phyloP scores from a whole-genome alignment of 1,140 invertebrate species.

The Pteromalus puparum region DNA sequence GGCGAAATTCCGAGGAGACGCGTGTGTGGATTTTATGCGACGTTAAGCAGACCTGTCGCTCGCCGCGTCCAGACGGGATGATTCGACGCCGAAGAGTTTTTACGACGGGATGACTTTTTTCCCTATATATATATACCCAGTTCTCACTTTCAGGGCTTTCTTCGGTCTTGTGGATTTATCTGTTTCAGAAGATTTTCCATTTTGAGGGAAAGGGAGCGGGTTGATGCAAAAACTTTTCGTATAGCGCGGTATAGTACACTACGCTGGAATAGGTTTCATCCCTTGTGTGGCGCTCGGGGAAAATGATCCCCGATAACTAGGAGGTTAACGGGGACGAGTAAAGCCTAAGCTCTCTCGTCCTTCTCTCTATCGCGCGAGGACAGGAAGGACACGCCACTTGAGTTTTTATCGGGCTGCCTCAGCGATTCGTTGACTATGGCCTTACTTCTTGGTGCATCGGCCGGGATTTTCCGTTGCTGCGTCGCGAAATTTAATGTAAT shows the following conservation, averaged over 20 bases:
- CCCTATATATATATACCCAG: not conserved
- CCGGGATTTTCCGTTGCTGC: too few relatives aligned
- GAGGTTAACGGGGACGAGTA: not conserved
- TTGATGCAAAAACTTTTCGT: not conserved
- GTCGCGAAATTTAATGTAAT: too few relatives aligned
- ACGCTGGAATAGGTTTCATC: not conserved
- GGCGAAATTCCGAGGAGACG: conserved; percentile 42
- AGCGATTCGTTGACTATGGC: not conserved
- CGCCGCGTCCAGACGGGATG: not conserved
- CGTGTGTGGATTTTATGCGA: conserved; percentile 46
- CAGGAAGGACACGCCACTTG: conserved; percentile 26
- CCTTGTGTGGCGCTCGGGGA: not conserved
- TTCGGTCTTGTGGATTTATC: not conserved
- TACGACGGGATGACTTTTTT: conserved; percentile 8
- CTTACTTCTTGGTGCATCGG: not conserved
- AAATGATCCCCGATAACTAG: conserved; percentile 45
- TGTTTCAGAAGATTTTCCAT: not conserved
- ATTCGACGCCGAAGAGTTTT: conserved; percentile 16
- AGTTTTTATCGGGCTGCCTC: conserved; percentile 11
- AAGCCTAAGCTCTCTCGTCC: not conserved
- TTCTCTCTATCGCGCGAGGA: conserved; percentile 28
- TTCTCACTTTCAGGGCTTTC: not conserved
- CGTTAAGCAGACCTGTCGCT: conserved; percentile 37
- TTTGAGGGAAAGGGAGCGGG: not conserved
- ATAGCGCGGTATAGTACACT: not conserved